Evolutionary conservation across 2,113 vertebrate species (phyloP), one percentile per base, ranked within the genome.

Genomic region (Petrocephalus microphthalmus): DNA sequence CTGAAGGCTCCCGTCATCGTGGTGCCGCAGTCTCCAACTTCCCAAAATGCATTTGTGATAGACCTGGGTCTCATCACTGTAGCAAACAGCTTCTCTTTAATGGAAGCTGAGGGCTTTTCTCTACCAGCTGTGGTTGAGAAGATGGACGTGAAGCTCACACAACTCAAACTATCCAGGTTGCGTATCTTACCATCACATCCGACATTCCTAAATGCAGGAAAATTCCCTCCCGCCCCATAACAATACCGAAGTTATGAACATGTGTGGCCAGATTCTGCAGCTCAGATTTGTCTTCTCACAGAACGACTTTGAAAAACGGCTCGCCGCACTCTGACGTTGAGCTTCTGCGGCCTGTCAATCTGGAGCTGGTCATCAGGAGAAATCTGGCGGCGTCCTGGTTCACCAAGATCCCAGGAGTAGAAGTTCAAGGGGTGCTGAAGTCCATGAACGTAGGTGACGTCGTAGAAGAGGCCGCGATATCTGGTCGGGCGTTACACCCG

Each of bases 1-100:
- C 92, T 99, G 89, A 99, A 99, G 94, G 98, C 98, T 0, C 98
- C 98, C 0, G 96, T 99, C 71, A 95, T 99, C 90, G 90, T 99
- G 57, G 91, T 99, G 89, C 98, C 98, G 0, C 97, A 98, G 93
- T 98, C 97, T 8, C 97, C 98, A 0, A 83, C 90, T 49, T 99
- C 98, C 7, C 91, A 93, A 5, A 95, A 92, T 91, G 98, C 96
- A 1, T 88, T 99, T 22, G 94, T 98, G 54, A 91, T 98, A 60
- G 98, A 99, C 86, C 95, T 99, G 89, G 98, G 98, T n/a, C 93
- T 98, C 89, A 97, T 99, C 89, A 96, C 95, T 11, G 94, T 99
- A 89, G 94, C 93, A 5, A 99, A 99, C 92, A 91, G 94, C 89
- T 99, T 99, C 92, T 94, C 92, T 20, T 82, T 99, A 91, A 90